A percentile compares a stretch with the other conserved stretches of the same genome.
Evolutionary conservation across 2,888 invertebrate species (phyloP).

Genomic region (Drosophila paranaensis): DNA sequence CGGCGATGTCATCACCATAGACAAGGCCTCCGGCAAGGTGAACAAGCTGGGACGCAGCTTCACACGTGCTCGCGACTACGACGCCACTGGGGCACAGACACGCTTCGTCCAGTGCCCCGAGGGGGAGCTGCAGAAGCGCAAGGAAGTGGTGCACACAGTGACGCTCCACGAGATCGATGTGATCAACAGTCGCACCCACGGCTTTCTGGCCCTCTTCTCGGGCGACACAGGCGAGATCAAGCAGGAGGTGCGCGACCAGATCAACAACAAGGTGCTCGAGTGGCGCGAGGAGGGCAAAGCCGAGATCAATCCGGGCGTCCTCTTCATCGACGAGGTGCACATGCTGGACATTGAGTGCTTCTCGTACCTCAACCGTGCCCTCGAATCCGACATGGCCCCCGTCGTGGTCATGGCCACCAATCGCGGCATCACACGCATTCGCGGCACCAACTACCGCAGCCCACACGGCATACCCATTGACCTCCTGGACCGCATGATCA

Average conservation of each 20-base stretch:
- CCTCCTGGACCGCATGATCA: slow-evolving; percentile 97
- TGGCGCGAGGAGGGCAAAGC: slow-evolving; percentile 99
- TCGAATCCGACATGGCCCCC: slow-evolving; percentile 98
- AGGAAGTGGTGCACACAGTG: slow-evolving; percentile 98
- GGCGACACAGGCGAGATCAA: slow-evolving; percentile 99
- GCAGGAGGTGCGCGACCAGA: slow-evolving; percentile 98
- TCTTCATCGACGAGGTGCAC: slow-evolving; percentile 98
- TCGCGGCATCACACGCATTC: slow-evolving; percentile 96
- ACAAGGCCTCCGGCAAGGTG: slow-evolving; percentile 98
- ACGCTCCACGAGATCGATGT: slow-evolving; percentile 99
- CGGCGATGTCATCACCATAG: slow-evolving; percentile 98
- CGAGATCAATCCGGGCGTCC: slow-evolving; percentile 98
- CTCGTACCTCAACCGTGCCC: slow-evolving; percentile 97
- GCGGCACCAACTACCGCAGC: slow-evolving; percentile 96
- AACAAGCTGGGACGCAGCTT: slow-evolving; percentile 96
- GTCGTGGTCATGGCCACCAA: slow-evolving; percentile 99
- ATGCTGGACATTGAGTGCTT: slow-evolving; percentile 99
- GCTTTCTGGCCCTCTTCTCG: slow-evolving; percentile 98
- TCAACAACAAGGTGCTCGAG: slow-evolving; percentile 98
- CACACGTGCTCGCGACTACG: slow-evolving; percentile 98
- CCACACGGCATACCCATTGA: slow-evolving; percentile 99
- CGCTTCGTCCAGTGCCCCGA: slow-evolving; percentile 99
- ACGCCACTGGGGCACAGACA: slow-evolving; percentile 95
- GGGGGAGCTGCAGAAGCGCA: slow-evolving; percentile 98
- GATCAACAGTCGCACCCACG: slow-evolving; percentile 98